These are phyloP conservation scores for Mustelus asterias DNA, from an alignment of 2,113 vertebrate species.

Conservation along the genomic window DNA sequence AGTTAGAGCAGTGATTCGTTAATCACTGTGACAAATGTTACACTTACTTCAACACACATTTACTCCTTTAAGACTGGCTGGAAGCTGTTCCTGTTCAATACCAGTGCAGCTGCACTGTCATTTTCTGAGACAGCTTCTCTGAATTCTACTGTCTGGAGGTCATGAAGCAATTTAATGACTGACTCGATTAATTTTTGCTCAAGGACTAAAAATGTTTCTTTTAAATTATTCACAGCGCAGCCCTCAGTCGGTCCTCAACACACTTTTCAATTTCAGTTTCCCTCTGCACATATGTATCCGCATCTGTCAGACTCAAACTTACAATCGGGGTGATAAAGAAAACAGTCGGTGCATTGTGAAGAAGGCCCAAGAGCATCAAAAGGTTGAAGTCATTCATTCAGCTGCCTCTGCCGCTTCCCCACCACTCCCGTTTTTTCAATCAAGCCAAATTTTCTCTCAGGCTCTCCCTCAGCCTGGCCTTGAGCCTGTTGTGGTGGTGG, in stretches of 20 bases:
- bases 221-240: neutral
- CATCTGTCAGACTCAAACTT: neutral
- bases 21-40: constrained; percentile 32
- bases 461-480: neutral
- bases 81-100: constrained; percentile 15
- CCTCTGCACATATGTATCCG: neutral
- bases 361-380: neutral
- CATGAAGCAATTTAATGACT: constrained; percentile 26
- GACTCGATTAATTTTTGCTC: constrained; percentile 22
- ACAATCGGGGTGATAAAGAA: neutral
- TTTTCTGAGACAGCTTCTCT: neutral
- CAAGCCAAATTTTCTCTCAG: neutral
- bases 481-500: too few relatives aligned
- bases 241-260: neutral
- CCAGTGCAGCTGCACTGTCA: constrained; percentile 1
- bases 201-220: constrained; percentile 27
- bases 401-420: neutral
- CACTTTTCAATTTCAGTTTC: neutral
- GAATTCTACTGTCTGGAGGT: constrained; percentile 21
- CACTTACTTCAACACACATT: constrained; percentile 10
- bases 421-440: too few relatives aligned
- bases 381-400: neutral
- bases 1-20: constrained; percentile 2
- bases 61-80: constrained; percentile 1
- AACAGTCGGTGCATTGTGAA: neutral